phyloP scores from a whole-genome alignment of 1,140 invertebrate genomes.

The Condylostylus longicornis region DNA sequence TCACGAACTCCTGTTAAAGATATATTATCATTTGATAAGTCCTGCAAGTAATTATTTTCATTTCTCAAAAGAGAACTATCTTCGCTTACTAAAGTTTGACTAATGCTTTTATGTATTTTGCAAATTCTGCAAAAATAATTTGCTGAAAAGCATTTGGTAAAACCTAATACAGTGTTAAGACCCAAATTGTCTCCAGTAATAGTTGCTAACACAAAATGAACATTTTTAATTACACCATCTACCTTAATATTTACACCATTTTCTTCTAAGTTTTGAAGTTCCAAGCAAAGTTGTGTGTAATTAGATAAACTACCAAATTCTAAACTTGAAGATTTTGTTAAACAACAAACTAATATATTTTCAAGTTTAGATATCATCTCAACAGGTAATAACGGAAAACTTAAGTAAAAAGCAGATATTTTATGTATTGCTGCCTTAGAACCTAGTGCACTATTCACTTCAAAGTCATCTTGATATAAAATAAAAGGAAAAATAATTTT shows the following conservation, averaged over 20 bases:
- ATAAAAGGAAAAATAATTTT: background rate
- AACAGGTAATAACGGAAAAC: slow-evolving; percentile 1
- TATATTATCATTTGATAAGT: slow-evolving; percentile 2
- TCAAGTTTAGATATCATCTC: slow-evolving; percentile 1
- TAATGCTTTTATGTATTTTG: slow-evolving; percentile 7
- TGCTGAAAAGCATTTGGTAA: slow-evolving; percentile 14
- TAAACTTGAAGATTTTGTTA: no score
- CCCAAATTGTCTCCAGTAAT: slow-evolving; percentile 20
- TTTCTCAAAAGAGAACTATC: slow-evolving; percentile 3
- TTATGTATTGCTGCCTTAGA: background rate
- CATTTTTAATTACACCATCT: background rate
- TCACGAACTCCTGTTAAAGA: slow-evolving; percentile 19
- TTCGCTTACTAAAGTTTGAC: slow-evolving; percentile 7
- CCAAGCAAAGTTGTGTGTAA: background rate
- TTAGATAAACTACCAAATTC: background rate
- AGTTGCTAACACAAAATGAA: slow-evolving; percentile 14
- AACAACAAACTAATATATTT: background rate
- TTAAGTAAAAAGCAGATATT: slow-evolving; percentile 3
- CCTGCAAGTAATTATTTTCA: slow-evolving; percentile 1
- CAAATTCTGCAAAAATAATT: slow-evolving; percentile 20
- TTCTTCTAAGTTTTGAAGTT: slow-evolving; percentile 1
- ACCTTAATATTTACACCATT: background rate
- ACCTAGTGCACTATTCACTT: slow-evolving; percentile 1
- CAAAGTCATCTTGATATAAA: background rate
- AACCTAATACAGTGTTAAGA: slow-evolving; percentile 14